Percentiles rank a stretch among this genome's conserved stretches.
These are phyloP conservation scores for Neodiprion fabricii DNA, from an alignment of 1,140 invertebrate species.

Conservation along the genomic window DNA sequence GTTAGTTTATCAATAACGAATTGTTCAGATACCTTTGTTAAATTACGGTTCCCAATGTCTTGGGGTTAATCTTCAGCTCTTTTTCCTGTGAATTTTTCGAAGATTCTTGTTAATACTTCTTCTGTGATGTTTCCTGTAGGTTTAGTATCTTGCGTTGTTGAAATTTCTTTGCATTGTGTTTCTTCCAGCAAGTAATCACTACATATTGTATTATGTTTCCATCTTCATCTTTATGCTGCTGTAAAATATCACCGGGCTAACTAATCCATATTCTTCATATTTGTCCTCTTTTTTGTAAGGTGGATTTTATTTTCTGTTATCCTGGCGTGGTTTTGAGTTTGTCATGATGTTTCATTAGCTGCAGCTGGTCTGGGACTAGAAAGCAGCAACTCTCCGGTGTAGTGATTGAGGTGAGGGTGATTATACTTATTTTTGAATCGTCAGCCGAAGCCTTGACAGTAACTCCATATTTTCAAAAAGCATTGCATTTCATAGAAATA, in stretches of 20 bases:
- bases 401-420: slow-evolving; percentile 14
- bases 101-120: neutral
- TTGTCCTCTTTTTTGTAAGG: slow-evolving; percentile 19
- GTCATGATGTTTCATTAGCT: slow-evolving; percentile 11
- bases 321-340: neutral
- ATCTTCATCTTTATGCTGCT: neutral
- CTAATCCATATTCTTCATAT: slow-evolving; percentile 16
- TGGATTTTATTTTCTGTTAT: slow-evolving; percentile 15
- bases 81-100: neutral
- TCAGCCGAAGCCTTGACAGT: neutral
- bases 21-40: neutral
- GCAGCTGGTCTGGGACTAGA: slow-evolving; percentile 9
- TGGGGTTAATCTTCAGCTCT: neutral
- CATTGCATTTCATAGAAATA: too few species aligned
- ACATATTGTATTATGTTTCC: slow-evolving; percentile 9
- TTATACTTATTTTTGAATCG: slow-evolving; percentile 11
- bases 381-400: neutral
- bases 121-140: neutral
- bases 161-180: neutral
- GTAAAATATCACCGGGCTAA: neutral
- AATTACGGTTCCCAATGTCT: neutral
- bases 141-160: neutral
- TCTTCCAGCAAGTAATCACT: slow-evolving; percentile 1
- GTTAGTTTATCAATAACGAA: neutral
- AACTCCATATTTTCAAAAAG: neutral